Conservation (phyloP, 1,140 invertebrate species). For the Acyrthosiphon pisum region DNA sequence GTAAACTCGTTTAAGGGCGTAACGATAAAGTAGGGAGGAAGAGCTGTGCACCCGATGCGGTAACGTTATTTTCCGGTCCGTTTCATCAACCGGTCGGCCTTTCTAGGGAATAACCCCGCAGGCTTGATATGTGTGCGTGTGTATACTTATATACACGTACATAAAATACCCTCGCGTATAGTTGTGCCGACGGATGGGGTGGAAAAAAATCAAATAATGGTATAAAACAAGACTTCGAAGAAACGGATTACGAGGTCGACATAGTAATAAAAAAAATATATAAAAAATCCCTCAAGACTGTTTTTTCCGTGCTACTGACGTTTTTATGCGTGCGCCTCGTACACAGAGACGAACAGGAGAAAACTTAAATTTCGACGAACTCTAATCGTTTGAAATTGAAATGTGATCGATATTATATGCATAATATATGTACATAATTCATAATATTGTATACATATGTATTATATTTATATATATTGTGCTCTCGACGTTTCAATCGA, state of each 20-base stretch:
- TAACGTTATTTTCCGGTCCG: constrained; percentile 57
- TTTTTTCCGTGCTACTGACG: background rate
- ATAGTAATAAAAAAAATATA: constrained; percentile 43
- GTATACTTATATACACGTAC: background rate
- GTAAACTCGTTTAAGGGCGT: constrained; percentile 55
- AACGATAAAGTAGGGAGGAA: constrained; percentile 47
- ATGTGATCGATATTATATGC: background rate
- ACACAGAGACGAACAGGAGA: background rate
- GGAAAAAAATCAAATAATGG: constrained; percentile 50
- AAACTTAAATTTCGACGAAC: background rate
- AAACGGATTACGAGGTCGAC: constrained; percentile 56
- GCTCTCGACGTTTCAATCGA: background rate
- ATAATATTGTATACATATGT: background rate
- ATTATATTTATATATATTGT: background rate
- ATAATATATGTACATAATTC: background rate
- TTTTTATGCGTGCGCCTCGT: constrained; percentile 30
- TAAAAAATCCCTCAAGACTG: constrained; percentile 35
- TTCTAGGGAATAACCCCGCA: constrained; percentile 47
- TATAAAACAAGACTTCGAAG: constrained; percentile 48
- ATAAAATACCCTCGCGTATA: constrained; percentile 6
- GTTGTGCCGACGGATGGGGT: background rate
- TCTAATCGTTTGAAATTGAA: constrained; percentile 32
- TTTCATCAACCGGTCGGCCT: constrained; percentile 55
- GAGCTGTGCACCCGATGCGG: constrained; percentile 41
- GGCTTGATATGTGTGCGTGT: constrained; percentile 13